A percentile compares a stretch with the other conserved stretches of the same genome.
phyloP scores from a whole-genome alignment of 1,140 invertebrate species.

The Philaenus spumarius region DNA sequence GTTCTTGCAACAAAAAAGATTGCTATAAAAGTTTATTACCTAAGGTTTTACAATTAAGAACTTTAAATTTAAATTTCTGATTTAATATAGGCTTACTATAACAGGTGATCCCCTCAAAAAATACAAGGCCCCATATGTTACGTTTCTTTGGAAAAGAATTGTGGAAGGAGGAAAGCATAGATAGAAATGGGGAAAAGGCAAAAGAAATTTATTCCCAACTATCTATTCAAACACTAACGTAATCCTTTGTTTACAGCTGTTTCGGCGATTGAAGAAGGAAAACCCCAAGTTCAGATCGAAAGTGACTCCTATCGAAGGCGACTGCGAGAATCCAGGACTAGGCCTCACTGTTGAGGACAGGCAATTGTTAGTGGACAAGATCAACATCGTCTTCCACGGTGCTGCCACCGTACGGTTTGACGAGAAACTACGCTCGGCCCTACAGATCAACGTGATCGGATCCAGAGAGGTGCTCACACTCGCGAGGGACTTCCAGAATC shows the following conservation, averaged over 20 bases:
- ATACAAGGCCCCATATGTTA: no score
- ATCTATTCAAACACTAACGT: no score
- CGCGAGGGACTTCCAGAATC: slow-evolving; percentile 53
- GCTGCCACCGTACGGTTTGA: slow-evolving; percentile 87
- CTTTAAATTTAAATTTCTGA: no score
- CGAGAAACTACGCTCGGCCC: slow-evolving; percentile 60
- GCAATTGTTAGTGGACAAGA: slow-evolving; percentile 51
- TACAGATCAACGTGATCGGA: slow-evolving; percentile 53
- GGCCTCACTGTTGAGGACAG: slow-evolving; percentile 53
- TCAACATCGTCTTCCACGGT: slow-evolving; percentile 61
- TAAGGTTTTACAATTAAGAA: no score
- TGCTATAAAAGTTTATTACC: no score
- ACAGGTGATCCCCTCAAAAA: no score
- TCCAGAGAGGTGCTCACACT: slow-evolving; percentile 52
- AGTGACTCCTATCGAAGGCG: slow-evolving; percentile 54
- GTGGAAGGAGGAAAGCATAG: no score
- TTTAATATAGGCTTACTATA: no score
- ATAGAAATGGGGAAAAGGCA: no score
- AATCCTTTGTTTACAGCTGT: slow-evolving; percentile 32
- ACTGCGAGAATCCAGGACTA: slow-evolving; percentile 53
- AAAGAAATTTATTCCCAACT: no score
- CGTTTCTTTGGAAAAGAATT: no score
- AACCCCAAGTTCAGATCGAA: slow-evolving; percentile 54
- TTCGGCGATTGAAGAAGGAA: slow-evolving; percentile 24
- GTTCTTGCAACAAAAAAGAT: no score